Percentiles rank a stretch among this genome's conserved stretches.
Conservation (phyloP, 64 coral and sea anemone species). For the Catalaphyllia jardinei region DNA sequence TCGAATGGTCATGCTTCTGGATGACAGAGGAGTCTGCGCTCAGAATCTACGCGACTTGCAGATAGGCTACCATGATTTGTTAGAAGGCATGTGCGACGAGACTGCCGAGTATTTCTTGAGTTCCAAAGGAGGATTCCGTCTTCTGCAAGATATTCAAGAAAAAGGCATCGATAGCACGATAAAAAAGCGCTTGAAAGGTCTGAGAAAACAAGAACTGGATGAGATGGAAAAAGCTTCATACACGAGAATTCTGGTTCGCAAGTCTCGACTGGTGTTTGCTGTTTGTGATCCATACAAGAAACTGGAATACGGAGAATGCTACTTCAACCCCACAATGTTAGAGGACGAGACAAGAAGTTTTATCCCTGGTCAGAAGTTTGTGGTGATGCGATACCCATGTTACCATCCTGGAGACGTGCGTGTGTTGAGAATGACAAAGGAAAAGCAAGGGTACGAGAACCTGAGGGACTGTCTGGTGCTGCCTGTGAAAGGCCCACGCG, state of each 20-base stretch:
- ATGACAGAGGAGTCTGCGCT: constrained; percentile 5
- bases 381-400: constrained; percentile 54
- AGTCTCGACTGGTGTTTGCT: constrained; percentile 77
- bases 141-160: too few relatives aligned
- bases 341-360: constrained; percentile 51
- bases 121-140: constrained; percentile 55
- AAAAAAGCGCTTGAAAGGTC: not conserved
- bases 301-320: constrained; percentile 68
- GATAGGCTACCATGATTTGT: constrained; percentile 54
- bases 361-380: not conserved
- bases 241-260: constrained; percentile 65
- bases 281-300: constrained; percentile 77
- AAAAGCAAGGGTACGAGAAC: constrained; percentile 25
- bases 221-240: constrained; percentile 3
- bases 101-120: constrained; percentile 27
- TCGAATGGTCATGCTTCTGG: constrained; percentile 67
- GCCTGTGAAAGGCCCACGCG: constrained; percentile 36
- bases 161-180: not conserved
- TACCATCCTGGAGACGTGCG: constrained; percentile 43
- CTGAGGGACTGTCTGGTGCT: constrained; percentile 72
- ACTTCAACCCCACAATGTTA: constrained; percentile 54
- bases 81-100: constrained; percentile 50
- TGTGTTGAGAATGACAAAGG: constrained; percentile 13
- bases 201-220: constrained; percentile 13
- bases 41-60: constrained; percentile 32